Percentiles rank a stretch among this genome's conserved stretches.
phyloP scores from a whole-genome alignment of 2,888 invertebrate species.

The Caenorhabditis macrosperma region DNA sequence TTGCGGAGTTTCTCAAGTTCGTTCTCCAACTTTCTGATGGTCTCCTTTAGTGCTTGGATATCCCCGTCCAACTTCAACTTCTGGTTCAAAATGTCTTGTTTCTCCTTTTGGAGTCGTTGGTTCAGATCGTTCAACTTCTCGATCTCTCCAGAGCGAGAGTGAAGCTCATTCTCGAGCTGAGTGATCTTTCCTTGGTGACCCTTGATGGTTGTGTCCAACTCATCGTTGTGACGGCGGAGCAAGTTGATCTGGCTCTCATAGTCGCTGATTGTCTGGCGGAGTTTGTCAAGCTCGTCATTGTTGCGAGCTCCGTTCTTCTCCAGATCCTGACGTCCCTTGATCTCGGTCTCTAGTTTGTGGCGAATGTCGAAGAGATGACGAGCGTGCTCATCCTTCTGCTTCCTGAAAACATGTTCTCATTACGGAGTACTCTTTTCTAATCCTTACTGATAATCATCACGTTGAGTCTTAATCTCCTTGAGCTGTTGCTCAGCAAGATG shows the following conservation, averaged over 20 bases:
- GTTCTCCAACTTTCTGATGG: constrained; percentile 76
- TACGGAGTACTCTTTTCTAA: neutral
- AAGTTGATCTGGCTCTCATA: constrained; percentile 76
- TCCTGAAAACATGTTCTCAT: constrained; percentile 58
- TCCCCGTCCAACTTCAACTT: constrained; percentile 77
- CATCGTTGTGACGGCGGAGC: constrained; percentile 78
- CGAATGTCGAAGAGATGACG: constrained; percentile 74
- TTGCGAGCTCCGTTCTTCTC: constrained; percentile 65
- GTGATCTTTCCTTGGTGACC: constrained; percentile 77
- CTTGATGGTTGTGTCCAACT: constrained; percentile 78
- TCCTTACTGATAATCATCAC: constrained; percentile 75
- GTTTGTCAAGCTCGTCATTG: constrained; percentile 77
- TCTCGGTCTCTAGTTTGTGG: constrained; percentile 73
- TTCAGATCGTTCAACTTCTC: constrained; percentile 78
- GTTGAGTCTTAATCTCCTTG: constrained; percentile 77
- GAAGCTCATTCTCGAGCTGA: constrained; percentile 77
- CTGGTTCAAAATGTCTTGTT: constrained; percentile 76
- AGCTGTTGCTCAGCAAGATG: constrained; percentile 75
- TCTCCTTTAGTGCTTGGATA: constrained; percentile 73
- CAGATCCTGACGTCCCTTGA: constrained; percentile 64
- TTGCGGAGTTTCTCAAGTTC: constrained; percentile 76
- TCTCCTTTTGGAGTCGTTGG: constrained; percentile 76
- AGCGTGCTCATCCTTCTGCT: constrained; percentile 76
- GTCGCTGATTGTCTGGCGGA: constrained; percentile 72
- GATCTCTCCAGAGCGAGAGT: constrained; percentile 73